Base-by-base conservation (phyloP, 2,113 vertebrate genomes). In the Pardalotus punctatus region DNA sequence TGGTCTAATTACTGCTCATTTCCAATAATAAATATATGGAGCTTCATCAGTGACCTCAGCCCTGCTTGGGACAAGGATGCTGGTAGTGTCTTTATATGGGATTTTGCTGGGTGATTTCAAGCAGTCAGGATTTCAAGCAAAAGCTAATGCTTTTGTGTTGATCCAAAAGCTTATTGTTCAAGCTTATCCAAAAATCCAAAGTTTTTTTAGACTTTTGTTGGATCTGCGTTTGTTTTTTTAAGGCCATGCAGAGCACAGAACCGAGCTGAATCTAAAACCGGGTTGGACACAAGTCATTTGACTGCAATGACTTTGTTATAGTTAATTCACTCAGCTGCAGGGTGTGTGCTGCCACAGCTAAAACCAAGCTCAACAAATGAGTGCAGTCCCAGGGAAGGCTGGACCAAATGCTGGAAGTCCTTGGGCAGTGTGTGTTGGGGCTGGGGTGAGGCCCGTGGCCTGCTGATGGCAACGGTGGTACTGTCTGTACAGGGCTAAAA, bases 231-330 rank as follows among this genome's bases (percentile, higher is more conserved):
- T 12, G 23, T 50, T 87, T 73, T 20, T 51, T 61, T 40, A 29
- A 48, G 64, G 27, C 8, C 0, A 0, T 70, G 48, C 48, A 38
- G 40, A 91, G n/a, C 16, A 29, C 24, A 27, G 54, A 76, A 43
- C 72, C 0, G 5, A 67, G n/a, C 42, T 62, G 35, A 61, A 35
- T 77, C 40, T 60, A 28, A 69, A 58, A 33, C 1, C 1, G 3
- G 17, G 28, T 74, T 67, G 53, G 54, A 9, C n/a, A 8, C 16
- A 33, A 64, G 20, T 77, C 14, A 18, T 94, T 74, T 36, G 9
- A 20, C 65, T 53, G 17, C 35, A 53, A 8, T 81, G 73, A 28
- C 24, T 74, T 71, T 0, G 3, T 43, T 71, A 19, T 11, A 51
- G 14, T 51, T 14, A 35, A n/a, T n/a, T 78, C 33, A 38, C n/a